Base-by-base conservation (phyloP, 2,888 invertebrate genomes). In the Torymus tubicola region DNA sequence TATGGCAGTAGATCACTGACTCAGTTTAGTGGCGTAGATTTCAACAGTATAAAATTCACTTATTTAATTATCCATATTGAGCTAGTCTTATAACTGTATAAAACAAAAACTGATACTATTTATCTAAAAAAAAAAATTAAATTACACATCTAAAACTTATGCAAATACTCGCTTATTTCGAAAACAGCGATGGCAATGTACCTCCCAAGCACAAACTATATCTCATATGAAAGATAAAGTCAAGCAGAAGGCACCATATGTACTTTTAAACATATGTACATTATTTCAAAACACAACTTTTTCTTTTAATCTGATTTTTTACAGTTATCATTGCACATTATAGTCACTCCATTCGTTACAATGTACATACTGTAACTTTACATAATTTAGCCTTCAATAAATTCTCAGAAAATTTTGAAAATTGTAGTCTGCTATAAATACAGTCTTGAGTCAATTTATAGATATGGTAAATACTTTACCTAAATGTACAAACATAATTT, bases 1-100 rank as follows among this genome's bases (percentile, higher is more conserved):
- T 89, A 89, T 87, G 89, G 88, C 88, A 89, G 89, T 89, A 89
- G 86, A 84, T 87, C 86, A 88, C 85, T 85, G 87, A 86, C 87
- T 89, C 86, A 86, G 85, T 86, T 87, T 87, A 89, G 87, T 86
- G 86, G 86, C 85, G 84, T 84, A 86, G 86, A 87, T 86, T 88
- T 87, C 86, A 88, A 88, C 88, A 85, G 86, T 89, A 89, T 60
- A 87, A 89, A 89, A 89, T 87, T 87, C 87, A 87, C 21, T 78
- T 71, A 81, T 24, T 63, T 11, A 63, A 55, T 78, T 70, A 21
- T 73, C 60, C 31, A 65, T 65, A 42, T 52, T 81, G 70, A 63
- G 55, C 31, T 53, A 67, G 53, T 70, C 69, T 75, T 67, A 72
- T 61, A 68, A 57, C 84, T 87, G 85, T 87, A 87, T 84, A 86